Base-by-base conservation (phyloP, 92 coral and sea anemone genomes). In the Palythoa grandis region DNA sequence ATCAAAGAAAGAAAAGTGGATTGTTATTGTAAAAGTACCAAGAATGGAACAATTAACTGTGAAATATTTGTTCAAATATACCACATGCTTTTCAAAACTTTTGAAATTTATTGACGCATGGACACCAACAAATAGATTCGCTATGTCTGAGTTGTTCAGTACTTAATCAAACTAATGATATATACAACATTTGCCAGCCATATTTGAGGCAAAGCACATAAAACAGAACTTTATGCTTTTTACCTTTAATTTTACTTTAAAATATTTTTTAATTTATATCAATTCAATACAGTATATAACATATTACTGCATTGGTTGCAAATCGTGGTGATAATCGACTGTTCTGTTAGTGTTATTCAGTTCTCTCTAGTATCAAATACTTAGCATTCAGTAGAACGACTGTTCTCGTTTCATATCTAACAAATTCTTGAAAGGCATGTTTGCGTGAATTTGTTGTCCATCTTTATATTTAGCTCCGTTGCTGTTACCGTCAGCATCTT, bases 341-440 rank as follows among this genome's bases (percentile, higher is more conserved):
- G 35, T 60, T 54, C 47, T 43, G 16, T 66, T 56, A 63, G 7
- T 52, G 38, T 48, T 22, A 53, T 14, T 43, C 20, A 76, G 61
- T 66, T 37, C 63, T 82, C 48, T 56, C 54, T 88, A 61, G 74
- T 82, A 40, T 61, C 52, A 52, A 16, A 38, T n/a, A 47, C 12
- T 19, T 58, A 74, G 43, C 52, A 60, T 85, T 92, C 68, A 93
- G 87, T 92, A 93, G 85, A 89, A 91, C 9, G 87, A 88, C 88
- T 93, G 94, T 53, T 93, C 95, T 39, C 95, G 82, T 56, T 93
- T 85, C 14, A 92, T 73, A 24, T 92, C 97, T 53, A 93, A 69
- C 8, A 93, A 87, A 40, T 77, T 93, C 47, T 93, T 93, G 86
- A 93, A 93, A 35, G 97, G 95, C 90, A 93, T 86, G 69, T 88